Evolutionary conservation across 2,888 invertebrate species (phyloP).

Genomic region (Eupithecia exiguata): DNA sequence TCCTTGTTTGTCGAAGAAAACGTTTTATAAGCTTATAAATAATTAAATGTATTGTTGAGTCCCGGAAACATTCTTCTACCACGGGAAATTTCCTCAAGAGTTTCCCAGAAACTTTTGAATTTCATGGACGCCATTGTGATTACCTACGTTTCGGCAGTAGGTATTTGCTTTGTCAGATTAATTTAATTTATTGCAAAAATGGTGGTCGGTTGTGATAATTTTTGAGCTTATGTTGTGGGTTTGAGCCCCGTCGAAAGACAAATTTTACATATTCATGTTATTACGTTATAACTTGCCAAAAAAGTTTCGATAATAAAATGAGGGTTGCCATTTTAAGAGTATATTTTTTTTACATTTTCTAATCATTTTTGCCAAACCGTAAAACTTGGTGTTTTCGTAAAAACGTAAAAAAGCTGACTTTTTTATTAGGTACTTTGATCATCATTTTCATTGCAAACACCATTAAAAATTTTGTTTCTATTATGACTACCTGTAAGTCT

Average conservation of each 20-base stretch:
- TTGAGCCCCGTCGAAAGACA: not conserved
- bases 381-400: not conserved
- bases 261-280: not conserved
- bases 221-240: not conserved
- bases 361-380: not conserved
- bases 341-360: too few relatives aligned
- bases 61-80: not conserved
- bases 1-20: not conserved
- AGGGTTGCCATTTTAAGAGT: too few relatives aligned
- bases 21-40: not conserved
- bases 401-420: too few relatives aligned
- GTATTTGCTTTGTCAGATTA: not conserved
- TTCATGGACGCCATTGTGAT: not conserved
- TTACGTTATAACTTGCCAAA: too few relatives aligned
- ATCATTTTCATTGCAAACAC: too few relatives aligned
- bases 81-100: not conserved
- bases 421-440: too few relatives aligned
- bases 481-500: too few relatives aligned
- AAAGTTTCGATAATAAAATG: too few relatives aligned
- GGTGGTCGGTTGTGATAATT: not conserved
- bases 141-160: not conserved
- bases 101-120: not conserved
- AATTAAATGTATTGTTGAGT: not conserved
- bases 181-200: not conserved
- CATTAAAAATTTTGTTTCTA: too few relatives aligned